phyloP scores from a whole-genome alignment of 2,113 vertebrate species.

The Tinamus guttatus region DNA sequence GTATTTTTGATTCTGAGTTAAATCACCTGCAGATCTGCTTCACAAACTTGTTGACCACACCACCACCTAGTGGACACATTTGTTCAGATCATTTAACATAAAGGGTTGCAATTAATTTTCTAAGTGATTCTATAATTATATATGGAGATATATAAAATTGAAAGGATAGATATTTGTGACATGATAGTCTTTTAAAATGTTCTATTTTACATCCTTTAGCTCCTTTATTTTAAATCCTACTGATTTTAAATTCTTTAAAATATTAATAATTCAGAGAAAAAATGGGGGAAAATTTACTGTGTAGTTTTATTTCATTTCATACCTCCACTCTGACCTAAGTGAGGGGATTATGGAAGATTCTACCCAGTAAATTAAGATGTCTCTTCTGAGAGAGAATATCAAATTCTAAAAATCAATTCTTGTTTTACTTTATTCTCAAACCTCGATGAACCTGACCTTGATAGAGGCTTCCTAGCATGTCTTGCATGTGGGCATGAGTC shows the following conservation, averaged over 20 bases:
- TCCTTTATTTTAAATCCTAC: not conserved
- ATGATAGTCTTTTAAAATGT: not conserved
- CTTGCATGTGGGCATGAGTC: not conserved
- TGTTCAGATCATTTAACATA: not conserved
- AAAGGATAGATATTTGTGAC: not conserved
- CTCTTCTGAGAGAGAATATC: not conserved
- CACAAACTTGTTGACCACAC: not conserved
- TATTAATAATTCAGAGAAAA: fast-evolving
- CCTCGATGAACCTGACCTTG: not conserved
- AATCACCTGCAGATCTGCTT: fast-evolving
- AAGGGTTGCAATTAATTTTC: not conserved
- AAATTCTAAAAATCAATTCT: not conserved
- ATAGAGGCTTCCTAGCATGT: not conserved
- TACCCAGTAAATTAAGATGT: not conserved
- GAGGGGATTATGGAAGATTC: not conserved
- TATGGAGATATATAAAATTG: no score
- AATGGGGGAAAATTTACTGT: not conserved
- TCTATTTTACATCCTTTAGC: not conserved
- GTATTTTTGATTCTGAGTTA: fast-evolving
- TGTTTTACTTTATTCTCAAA: not conserved
- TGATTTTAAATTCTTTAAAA: not conserved
- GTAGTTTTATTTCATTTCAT: not conserved
- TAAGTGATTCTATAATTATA: fast-evolving
- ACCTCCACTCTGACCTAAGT: not conserved
- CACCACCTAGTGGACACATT: slow-evolving; percentile 51